A percentile compares a stretch with the other conserved stretches of the same genome.
Evolutionary conservation across 37 sponge, comb jelly and placozoan genomes (phyloP).

Genomic region (Aplysina aerophoba): DNA sequence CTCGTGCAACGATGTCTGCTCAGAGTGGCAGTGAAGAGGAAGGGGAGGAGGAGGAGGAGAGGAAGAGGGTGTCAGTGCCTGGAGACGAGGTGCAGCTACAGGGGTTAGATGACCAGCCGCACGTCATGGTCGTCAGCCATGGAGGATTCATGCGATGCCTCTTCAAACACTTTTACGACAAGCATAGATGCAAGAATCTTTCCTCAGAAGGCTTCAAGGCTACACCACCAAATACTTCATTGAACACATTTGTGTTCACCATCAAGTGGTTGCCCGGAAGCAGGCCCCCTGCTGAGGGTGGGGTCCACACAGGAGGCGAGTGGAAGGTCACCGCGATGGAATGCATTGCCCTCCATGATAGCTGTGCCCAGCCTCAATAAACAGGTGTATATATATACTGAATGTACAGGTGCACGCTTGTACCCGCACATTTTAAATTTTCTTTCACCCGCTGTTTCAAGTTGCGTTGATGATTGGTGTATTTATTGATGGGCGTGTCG

Average conservation of each 20-base stretch:
- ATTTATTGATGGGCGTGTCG: no score
- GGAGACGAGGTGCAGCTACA: background rate
- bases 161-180: constrained; percentile 17
- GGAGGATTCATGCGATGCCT: constrained; percentile 22
- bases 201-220: background rate
- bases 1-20: background rate
- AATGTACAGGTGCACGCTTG: no score
- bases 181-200: constrained; percentile 10
- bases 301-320: background rate
- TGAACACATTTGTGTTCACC: constrained; percentile 13
- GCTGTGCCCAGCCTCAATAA: no score
- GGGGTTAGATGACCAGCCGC: background rate
- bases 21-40: no score
- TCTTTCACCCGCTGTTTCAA: no score
- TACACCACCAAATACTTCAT: constrained; percentile 12
- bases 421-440: no score
- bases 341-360: background rate
- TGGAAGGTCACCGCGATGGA: background rate
- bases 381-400: no score
- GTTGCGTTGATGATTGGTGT: no score
- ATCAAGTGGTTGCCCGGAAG: background rate
- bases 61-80: no score
- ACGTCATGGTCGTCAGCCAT: constrained; percentile 4
- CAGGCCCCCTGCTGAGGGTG: background rate
- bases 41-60: no score